Evolutionary conservation across 2,888 invertebrate genomes (phyloP), one percentile per base, ranked within the genome.

Genomic region (Crepidodera aurea): DNA sequence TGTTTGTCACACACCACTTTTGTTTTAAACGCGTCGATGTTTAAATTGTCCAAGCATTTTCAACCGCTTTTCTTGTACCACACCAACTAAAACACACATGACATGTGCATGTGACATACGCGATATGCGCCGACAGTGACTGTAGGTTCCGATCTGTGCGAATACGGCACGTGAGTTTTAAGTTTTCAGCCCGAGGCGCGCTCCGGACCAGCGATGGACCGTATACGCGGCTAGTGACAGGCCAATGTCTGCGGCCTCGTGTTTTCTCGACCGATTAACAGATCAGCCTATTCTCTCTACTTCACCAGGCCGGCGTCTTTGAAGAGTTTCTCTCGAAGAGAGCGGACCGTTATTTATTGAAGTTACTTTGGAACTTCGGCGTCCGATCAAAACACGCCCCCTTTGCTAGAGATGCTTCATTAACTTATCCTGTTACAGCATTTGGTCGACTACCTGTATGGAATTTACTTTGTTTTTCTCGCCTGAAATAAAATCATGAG

Each of bases 201-300:
- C 12, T 12, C 3, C 37, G 15, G 18, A 29, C 22, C 25, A 46
- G 46, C 46, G n/a, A 18, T 37, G 34, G 46, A 60, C 51, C 32
- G 27, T 48, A 22, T 22, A 50, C 60, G 54, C 54, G 60, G 50
- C 48, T 46, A 55, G 55, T 55, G 60, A 55, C 54, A 62, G 57
- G 25, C 56, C 15, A 48, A 44, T 34, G 57, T 50, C 61, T 50
- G 54, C 53, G 37, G 62, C 37, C 27, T 48, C 29, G 53, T 53
- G 57, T 62, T 62, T 56, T 40, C 62, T 62, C 56, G 32, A 50
- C 62, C 62, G 62, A 63, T 63, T 63, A 62, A 61, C 64, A 57
- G 64, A 58, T 61, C 57, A 55, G 64, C 58, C 58, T 51, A 61
- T 64, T 57, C 60, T 57, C 57, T 58, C 61, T 58, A 55, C 51